phyloP scores from a whole-genome alignment of 2,113 vertebrate genomes.

The Sphyrna mokarran region DNA sequence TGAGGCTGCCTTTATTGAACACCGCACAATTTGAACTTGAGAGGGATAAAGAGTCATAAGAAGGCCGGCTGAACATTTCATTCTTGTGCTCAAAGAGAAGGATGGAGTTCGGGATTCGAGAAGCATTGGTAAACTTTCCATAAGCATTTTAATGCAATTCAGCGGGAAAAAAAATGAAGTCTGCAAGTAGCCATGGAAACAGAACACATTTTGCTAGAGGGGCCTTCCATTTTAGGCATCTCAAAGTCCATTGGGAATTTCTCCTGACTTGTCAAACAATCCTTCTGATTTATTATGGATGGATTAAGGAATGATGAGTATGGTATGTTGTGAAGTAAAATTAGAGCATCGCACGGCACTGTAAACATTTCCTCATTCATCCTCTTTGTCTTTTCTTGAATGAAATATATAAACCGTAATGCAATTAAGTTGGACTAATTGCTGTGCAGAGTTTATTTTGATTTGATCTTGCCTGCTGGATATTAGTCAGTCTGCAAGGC shows the following conservation, averaged over 20 bases:
- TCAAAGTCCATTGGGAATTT: neutral
- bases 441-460: neutral
- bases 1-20: neutral
- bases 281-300: constrained; percentile 19
- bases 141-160: constrained; percentile 1
- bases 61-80: neutral
- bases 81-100: neutral
- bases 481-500: neutral
- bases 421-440: neutral
- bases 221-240: neutral
- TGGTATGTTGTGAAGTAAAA: neutral
- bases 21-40: too few relatives aligned
- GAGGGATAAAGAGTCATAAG: too few relatives aligned
- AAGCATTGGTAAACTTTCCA: neutral
- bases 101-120: neutral
- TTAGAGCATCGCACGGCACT: neutral
- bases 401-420: neutral
- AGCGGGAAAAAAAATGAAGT: neutral
- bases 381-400: neutral
- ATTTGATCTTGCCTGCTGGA: neutral
- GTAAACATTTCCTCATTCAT: neutral
- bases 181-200: neutral
- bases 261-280: constrained; percentile 27
- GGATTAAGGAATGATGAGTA: constrained; percentile 7
- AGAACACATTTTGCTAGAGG: constrained; percentile 4